A percentile compares a stretch with the other conserved stretches of the same genome.
Evolutionary conservation across 2,113 vertebrate species (phyloP).

Genomic region (Loxodonta africana): DNA sequence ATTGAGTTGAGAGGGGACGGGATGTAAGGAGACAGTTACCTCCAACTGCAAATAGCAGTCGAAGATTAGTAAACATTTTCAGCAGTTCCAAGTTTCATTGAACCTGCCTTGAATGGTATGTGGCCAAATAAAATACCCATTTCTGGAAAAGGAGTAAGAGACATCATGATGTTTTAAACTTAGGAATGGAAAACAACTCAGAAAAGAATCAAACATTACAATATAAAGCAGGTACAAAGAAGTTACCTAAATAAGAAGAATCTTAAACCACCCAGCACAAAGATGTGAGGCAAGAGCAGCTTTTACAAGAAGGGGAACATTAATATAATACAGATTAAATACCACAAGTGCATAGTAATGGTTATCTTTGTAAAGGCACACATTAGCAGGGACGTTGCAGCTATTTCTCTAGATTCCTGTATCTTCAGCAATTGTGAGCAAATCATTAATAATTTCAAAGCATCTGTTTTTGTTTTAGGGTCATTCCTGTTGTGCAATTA

Average conservation of each 20-base stretch:
- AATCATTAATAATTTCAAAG: not conserved
- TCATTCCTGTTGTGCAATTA: slow-evolving; percentile 19
- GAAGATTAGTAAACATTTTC: slow-evolving; percentile 74
- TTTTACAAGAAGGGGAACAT: slow-evolving; percentile 36
- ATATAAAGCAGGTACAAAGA: not conserved
- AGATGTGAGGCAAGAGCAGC: not conserved
- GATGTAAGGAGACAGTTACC: slow-evolving; percentile 74
- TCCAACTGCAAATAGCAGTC: slow-evolving; percentile 74
- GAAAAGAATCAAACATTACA: not conserved
- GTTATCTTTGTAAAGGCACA: not conserved
- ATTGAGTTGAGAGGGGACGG: slow-evolving; percentile 44
- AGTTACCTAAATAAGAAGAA: slow-evolving; percentile 2
- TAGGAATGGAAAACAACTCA: slow-evolving; percentile 21
- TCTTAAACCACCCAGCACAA: not conserved
- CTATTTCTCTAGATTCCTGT: not conserved
- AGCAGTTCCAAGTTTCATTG: slow-evolving; percentile 57
- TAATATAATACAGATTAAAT: slow-evolving; percentile 45
- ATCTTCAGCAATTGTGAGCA: not conserved
- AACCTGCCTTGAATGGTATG: slow-evolving; percentile 59
- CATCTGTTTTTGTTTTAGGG: not conserved
- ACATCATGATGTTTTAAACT: slow-evolving; percentile 33
- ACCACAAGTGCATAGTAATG: not conserved
- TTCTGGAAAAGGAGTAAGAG: slow-evolving; percentile 42
- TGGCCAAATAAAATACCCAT: slow-evolving; percentile 39
- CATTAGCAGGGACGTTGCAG: not conserved